Base-by-base conservation (phyloP, 2,888 invertebrate species). In the Hoplodrina ambigua region DNA sequence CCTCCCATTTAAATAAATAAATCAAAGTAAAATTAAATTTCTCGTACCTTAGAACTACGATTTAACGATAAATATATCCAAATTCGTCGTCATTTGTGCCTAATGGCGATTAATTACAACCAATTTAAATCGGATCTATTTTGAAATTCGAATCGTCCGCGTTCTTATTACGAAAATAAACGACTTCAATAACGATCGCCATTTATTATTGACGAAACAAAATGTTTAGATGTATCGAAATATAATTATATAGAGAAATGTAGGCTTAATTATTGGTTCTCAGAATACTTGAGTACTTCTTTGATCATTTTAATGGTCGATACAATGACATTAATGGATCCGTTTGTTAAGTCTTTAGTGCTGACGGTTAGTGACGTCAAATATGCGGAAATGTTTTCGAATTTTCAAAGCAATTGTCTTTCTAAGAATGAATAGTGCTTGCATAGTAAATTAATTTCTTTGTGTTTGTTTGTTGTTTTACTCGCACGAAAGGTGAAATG, bases 301-400 rank as follows among this genome's bases (percentile, higher is more conserved):
- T 83, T 85, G 85, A 83, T 85, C 78, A 61, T 67, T 80, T 79
- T 76, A 85, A 83, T 83, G 50, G 56, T 20, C 46, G 59, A 72
- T 70, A 75, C 55, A 75, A 54, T 61, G 80, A 70, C 57, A 67
- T 67, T 78, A 72, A 80, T 70, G 63, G 68, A 58, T 52, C 46
- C 56, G 63, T 82, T 83, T 75, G 70, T 69, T 19, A 57, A 52
- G 62, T 55, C 52, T 53, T 61, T 63, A 66, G 30, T 44, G 62
- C 41, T 79, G 70, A 69, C 71, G 72, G 61, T 30, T 50, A 8
- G 49, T 67, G 37, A 57, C 37, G 37, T 57, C 50, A 56, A 69
- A 64, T 60, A 63, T 67, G 57, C 52, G 19, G 30, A 46, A 64
- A 69, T 37, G 37, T 58, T 61, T 75, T 61, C 41, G 30, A 75